Percentiles rank a stretch among this genome's conserved stretches.
phyloP scores from a whole-genome alignment of 2,797 vertebrate genomes.

The Clarias fuscus region DNA sequence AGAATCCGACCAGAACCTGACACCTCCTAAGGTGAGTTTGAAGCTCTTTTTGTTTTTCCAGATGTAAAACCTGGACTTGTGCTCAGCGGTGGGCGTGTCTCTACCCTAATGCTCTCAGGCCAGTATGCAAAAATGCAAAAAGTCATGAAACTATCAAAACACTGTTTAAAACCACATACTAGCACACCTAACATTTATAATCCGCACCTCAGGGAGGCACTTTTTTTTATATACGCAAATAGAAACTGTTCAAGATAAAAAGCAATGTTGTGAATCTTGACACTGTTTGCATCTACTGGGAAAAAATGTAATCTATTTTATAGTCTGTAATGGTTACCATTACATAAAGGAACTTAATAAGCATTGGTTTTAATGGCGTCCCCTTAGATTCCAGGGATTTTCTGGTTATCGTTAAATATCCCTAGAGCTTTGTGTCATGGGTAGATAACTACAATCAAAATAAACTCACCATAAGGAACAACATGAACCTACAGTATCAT shows the following conservation, averaged over 20 bases:
- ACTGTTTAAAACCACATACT: background rate
- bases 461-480: background rate
- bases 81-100: background rate
- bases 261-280: background rate
- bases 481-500: background rate
- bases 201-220: background rate
- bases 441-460: background rate
- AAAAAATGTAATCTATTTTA: background rate
- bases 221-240: background rate
- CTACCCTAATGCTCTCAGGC: background rate
- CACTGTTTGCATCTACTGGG: background rate
- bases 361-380: background rate
- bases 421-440: background rate
- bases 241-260: background rate
- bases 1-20: conserved; percentile 71
- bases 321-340: background rate
- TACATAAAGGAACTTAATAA: background rate
- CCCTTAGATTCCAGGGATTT: background rate
- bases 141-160: background rate
- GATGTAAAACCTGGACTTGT: too few species aligned
- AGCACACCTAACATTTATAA: background rate
- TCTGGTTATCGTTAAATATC: background rate
- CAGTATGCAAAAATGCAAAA: background rate
- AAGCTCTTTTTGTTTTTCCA: background rate
- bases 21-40: conserved; percentile 65